phyloP scores from a whole-genome alignment of 2,113 vertebrate genomes.

The Girardinichthys multiradiatus region DNA sequence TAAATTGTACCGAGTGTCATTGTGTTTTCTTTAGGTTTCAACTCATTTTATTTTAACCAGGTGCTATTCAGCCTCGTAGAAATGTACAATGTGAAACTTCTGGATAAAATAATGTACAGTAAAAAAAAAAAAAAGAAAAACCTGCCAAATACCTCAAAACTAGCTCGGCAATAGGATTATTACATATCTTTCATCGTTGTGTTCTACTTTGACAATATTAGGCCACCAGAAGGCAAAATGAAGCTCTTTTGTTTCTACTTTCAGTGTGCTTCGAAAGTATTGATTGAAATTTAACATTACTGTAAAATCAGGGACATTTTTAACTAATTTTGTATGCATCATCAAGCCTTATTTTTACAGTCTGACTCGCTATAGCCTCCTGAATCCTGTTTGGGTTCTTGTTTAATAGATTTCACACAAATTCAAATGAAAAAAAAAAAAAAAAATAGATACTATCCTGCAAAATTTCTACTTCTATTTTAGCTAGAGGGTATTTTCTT shows the following conservation, averaged over 20 bases:
- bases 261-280: conserved; percentile 88
- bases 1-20: conserved; percentile 80
- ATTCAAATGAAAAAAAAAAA: conserved; percentile 78
- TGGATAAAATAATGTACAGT: conserved; percentile 83
- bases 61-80: conserved; percentile 95
- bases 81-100: conserved; percentile 91
- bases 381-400: conserved; percentile 82
- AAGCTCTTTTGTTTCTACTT: conserved; percentile 78
- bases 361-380: conserved; percentile 76
- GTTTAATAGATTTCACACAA: conserved; percentile 74
- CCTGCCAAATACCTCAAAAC: conserved; percentile 99
- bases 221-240: conserved; percentile 59
- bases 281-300: conserved; percentile 91
- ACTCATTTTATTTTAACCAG: conserved; percentile 88
- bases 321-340: conserved; percentile 85
- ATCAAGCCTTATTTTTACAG: conserved; percentile 81
- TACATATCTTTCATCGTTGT: conserved; percentile 81
- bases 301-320: conserved; percentile 96
- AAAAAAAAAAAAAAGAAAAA: too few species aligned
- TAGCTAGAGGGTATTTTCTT: conserved; percentile 56
- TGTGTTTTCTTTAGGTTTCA: conserved; percentile 87
- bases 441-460: conserved; percentile 57
- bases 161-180: conserved; percentile 95
- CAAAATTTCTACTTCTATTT: conserved; percentile 57
- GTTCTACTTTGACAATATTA: conserved; percentile 80